Base-by-base conservation (phyloP, 2,888 invertebrate species). In the Chalcosyrphus nemorum region DNA sequence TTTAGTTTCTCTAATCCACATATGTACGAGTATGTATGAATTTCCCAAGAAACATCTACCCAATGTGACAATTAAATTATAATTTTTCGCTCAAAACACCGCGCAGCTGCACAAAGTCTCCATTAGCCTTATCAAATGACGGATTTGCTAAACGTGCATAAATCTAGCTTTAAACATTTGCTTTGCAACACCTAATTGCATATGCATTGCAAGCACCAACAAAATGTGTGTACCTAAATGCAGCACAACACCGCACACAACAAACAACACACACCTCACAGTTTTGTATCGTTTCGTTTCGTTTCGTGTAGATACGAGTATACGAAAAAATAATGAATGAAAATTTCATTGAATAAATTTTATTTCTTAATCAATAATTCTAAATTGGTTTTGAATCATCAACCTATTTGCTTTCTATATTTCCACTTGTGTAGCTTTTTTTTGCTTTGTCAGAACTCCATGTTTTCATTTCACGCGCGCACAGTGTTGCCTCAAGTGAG, bases 281-380 rank as follows among this genome's bases (percentile, higher is more conserved):
- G 41, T 50, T 35, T 35, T 11, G 13, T 63, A 13, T n/a, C 19
- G 32, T n/a, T n/a, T n/a, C n/a, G n/a, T n/a, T n/a, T n/a, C n/a
- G n/a, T n/a, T n/a, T n/a, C n/a, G n/a, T n/a, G n/a, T n/a, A n/a
- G n/a, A n/a, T 50, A n/a, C 24, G 24, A 24, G 3, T 24, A 24
- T 24, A 45, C 50, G n/a, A n/a, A n/a, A 32, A 72, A 61, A 47
- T 72, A 63, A 72, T 78, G 78, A 78, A 72, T 78, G 78, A 78
- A 78, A 41, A 47, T 65, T 78, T 78, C 78, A 71, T 78, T 78
- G 78, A 71, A 78, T 71, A 71, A 56, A n/a, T 11, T 47, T 65
- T 47, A 50, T 57, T 72, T 72, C 47, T 72, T 71, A 72, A 78
- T 71, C 47, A 71, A 78, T 57, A 78, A 78, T 71, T 78, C 77